phyloP scores from a whole-genome alignment of 2,888 invertebrate species.

The Eristalinus sepulchralis region DNA sequence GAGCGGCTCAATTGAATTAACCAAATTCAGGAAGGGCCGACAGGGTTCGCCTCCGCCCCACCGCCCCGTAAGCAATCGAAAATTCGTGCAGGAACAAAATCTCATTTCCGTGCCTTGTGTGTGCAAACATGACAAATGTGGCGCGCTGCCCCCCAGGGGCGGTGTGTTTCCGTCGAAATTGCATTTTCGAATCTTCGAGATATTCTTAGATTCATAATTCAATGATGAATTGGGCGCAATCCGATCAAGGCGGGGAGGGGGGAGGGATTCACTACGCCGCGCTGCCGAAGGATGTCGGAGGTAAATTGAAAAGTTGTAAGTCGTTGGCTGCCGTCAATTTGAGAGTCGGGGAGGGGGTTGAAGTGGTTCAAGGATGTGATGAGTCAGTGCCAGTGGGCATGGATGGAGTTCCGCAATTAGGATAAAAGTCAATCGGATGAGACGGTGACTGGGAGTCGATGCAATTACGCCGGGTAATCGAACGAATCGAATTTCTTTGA shows the following conservation, averaged over 20 bases:
- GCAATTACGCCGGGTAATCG: constrained; percentile 44
- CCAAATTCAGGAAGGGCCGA: constrained; percentile 13
- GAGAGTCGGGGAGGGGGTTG: not conserved
- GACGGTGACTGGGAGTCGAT: not conserved
- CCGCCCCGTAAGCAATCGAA: not conserved
- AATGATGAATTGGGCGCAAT: constrained; percentile 51
- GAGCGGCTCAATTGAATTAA: constrained; percentile 33
- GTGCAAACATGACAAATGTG: constrained; percentile 35
- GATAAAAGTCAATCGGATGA: constrained; percentile 15
- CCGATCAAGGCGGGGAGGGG: not conserved
- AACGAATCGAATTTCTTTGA: constrained; percentile 32
- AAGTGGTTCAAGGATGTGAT: not conserved
- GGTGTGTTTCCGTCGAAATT: constrained; percentile 37
- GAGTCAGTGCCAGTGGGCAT: not conserved
- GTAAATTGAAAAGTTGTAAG: constrained; percentile 44
- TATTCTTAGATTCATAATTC: constrained; percentile 48
- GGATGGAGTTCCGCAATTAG: constrained; percentile 34
- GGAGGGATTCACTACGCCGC: not conserved
- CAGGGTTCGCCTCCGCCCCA: not conserved
- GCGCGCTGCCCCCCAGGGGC: not conserved
- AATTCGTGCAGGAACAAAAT: constrained; percentile 25
- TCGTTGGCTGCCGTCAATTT: not conserved
- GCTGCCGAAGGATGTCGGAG: not conserved
- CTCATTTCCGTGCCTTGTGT: constrained; percentile 38
- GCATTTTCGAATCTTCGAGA: constrained; percentile 51